phyloP scores from a whole-genome alignment of 2,888 invertebrate species.

The Stenchaetothrips biformis region DNA sequence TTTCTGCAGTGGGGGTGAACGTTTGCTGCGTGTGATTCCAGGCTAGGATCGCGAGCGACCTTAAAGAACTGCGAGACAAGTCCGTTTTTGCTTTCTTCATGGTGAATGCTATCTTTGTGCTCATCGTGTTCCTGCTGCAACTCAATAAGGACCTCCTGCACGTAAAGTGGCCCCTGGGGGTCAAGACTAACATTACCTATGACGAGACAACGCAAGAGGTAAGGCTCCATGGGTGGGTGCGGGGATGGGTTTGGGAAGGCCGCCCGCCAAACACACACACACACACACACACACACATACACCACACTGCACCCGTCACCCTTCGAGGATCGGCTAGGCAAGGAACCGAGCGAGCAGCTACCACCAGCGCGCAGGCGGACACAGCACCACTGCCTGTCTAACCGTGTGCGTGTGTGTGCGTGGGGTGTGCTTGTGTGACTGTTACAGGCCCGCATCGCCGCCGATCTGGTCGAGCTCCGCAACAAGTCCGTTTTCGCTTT shows the following conservation, averaged over 20 bases:
- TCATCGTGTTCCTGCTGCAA: constrained; percentile 97
- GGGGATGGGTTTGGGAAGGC: neutral
- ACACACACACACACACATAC: neutral
- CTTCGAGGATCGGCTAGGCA: constrained; percentile 32
- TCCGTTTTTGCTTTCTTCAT: constrained; percentile 97
- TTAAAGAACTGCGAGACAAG: constrained; percentile 91
- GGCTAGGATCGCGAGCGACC: constrained; percentile 83
- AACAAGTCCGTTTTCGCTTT: constrained; percentile 97
- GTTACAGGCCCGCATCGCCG: constrained; percentile 80
- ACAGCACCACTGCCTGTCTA: constrained; percentile 41
- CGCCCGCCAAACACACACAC: neutral
- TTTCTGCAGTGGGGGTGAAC: neutral
- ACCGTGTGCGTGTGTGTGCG: constrained; percentile 35
- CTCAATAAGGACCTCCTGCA: constrained; percentile 95
- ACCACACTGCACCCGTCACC: neutral
- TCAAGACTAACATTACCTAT: constrained; percentile 88
- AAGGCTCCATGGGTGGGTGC: constrained; percentile 47
- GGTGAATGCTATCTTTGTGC: constrained; percentile 97
- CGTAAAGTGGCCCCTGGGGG: constrained; percentile 93
- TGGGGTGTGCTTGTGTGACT: neutral
- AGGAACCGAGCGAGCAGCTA: constrained; percentile 38
- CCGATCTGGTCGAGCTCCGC: constrained; percentile 87
- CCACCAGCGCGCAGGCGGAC: constrained; percentile 39
- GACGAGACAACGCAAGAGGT: constrained; percentile 88
- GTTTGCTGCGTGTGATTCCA: constrained; percentile 53